These are phyloP conservation scores for Malurus cyaneus DNA, from an alignment of 2,113 vertebrate genomes.

Conservation along the genomic window DNA sequence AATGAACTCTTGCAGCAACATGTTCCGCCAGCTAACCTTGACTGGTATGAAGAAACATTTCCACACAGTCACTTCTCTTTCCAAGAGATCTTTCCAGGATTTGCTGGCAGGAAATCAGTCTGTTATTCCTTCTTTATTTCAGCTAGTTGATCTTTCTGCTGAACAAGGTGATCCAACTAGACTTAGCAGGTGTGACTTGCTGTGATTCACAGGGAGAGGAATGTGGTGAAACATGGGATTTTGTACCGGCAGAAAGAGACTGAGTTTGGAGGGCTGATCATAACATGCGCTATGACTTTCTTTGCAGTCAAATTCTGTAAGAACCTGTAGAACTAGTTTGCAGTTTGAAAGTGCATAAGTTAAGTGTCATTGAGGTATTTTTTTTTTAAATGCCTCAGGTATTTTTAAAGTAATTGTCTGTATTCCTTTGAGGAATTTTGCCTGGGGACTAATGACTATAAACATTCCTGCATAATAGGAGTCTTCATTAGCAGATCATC, in stretches of 20 bases:
- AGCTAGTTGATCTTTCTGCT: background rate
- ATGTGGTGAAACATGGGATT: background rate
- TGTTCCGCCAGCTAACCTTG: background rate
- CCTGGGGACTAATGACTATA: constrained; percentile 32
- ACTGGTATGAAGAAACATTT: constrained; percentile 3
- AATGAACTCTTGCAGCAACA: background rate
- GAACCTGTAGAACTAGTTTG: background rate
- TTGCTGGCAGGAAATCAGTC: background rate
- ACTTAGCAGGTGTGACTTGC: background rate
- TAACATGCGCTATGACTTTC: background rate
- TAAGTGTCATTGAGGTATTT: background rate
- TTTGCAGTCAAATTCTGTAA: background rate
- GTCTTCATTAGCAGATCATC: constrained; percentile 5
- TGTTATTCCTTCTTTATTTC: background rate
- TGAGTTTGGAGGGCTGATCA: background rate
- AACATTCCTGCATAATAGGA: constrained; percentile 41
- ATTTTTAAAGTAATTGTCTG: background rate
- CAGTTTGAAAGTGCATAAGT: background rate
- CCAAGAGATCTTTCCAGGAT: background rate
- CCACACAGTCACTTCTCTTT: background rate
- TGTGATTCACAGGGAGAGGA: constrained; percentile 13
- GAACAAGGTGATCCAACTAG: constrained; percentile 22
- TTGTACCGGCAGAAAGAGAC: background rate
- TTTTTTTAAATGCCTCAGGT: background rate
- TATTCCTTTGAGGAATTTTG: constrained; percentile 47